A percentile compares a stretch with the other conserved stretches of the same genome.
Conservation (phyloP, 2,888 invertebrate genomes). For the Chymomyza procnemis region DNA sequence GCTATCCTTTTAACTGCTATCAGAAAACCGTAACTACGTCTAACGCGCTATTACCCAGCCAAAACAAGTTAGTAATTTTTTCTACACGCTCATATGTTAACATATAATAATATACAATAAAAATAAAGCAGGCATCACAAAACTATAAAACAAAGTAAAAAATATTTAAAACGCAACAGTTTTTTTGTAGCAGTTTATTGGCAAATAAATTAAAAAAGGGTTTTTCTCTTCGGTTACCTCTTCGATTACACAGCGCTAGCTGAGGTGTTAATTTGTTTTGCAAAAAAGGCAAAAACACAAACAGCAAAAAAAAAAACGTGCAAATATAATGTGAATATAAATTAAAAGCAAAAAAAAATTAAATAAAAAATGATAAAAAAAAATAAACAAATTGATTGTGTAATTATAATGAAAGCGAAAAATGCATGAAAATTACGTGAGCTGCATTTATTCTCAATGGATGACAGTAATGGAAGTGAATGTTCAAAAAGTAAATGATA, state of each 20-base stretch:
- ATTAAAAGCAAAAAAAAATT: conserved; percentile 18
- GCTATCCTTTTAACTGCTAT: too few species aligned
- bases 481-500: conserved; percentile 27
- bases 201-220: background rate
- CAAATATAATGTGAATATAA: background rate
- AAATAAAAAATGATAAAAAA: background rate
- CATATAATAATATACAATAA: conserved; percentile 1
- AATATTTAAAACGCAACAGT: background rate
- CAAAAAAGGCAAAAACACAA: conserved; percentile 22
- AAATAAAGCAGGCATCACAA: background rate
- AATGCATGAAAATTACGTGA: conserved; percentile 57
- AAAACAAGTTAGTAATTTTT: conserved; percentile 6
- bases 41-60: background rate
- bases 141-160: background rate
- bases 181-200: background rate
- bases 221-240: background rate
- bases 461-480: background rate
- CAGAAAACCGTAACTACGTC: too few species aligned
- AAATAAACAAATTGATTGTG: conserved; percentile 36
- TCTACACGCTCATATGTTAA: conserved; percentile 12
- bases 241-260: background rate
- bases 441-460: conserved; percentile 58
- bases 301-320: conserved; percentile 22
- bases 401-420: conserved; percentile 47
- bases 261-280: background rate